These are phyloP conservation scores for Nomada ferruginata DNA, from an alignment of 2,888 invertebrate species.

Conservation along the genomic window DNA sequence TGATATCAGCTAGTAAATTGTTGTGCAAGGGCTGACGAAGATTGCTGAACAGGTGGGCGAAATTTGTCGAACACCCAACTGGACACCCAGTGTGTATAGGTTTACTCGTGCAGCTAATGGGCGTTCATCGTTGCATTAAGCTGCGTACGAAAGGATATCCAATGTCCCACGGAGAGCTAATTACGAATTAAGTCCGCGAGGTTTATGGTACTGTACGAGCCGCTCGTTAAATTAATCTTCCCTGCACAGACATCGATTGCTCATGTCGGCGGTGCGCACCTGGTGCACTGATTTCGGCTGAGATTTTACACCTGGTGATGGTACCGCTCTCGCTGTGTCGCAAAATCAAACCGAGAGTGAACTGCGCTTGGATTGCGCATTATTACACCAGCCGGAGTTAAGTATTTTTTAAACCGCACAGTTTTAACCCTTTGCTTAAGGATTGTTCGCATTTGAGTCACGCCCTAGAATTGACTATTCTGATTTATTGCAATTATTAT, in stretches of 20 bases:
- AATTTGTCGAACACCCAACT: too few species aligned
- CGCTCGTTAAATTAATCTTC: constrained; percentile 65
- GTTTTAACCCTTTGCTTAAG: too few species aligned
- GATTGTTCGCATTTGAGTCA: too few species aligned
- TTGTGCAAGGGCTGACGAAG: too few species aligned
- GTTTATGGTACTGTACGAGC: constrained; percentile 53
- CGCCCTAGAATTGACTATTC: too few species aligned
- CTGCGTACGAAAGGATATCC: neutral
- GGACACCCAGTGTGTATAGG: neutral
- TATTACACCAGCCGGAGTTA: too few species aligned
- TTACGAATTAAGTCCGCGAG: constrained; percentile 61
- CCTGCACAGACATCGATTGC: constrained; percentile 16
- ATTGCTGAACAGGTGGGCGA: too few species aligned
- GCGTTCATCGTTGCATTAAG: constrained; percentile 7
- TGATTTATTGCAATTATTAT: too few species aligned
- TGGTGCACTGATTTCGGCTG: constrained; percentile 50
- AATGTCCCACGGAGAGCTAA: constrained; percentile 49
- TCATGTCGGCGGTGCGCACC: constrained; percentile 55
- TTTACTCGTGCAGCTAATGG: neutral
- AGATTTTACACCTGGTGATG: constrained; percentile 67
- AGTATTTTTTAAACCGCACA: too few species aligned
- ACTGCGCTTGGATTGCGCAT: neutral
- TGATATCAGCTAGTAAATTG: too few species aligned
- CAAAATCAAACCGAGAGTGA: neutral
- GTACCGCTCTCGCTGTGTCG: neutral